phyloP scores from a whole-genome alignment of 2,797 vertebrate genomes.

The Lacerta bilineata region DNA sequence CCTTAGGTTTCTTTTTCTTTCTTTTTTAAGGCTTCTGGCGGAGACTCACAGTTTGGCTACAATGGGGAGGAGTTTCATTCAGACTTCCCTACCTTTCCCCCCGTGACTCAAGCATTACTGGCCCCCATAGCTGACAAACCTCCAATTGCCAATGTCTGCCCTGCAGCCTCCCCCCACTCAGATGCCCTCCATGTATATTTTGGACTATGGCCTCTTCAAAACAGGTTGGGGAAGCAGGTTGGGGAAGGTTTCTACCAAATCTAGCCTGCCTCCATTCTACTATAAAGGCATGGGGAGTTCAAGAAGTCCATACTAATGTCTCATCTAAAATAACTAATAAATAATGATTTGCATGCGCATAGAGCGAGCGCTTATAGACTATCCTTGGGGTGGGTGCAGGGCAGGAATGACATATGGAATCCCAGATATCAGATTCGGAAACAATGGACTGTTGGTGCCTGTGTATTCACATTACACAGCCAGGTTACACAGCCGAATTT shows the following conservation, averaged over 20 bases:
- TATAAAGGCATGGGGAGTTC: background rate
- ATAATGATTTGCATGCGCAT: background rate
- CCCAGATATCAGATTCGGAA: background rate
- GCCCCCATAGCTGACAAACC: background rate
- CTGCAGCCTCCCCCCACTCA: background rate
- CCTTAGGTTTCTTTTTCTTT: too few species aligned
- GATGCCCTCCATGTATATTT: too few species aligned
- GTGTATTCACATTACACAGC: background rate
- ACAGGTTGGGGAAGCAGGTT: too few species aligned
- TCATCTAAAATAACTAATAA: background rate
- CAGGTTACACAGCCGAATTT: background rate
- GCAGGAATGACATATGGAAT: background rate
- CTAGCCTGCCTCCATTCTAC: background rate
- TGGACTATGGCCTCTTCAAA: too few species aligned
- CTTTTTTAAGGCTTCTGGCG: background rate
- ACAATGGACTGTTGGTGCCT: too few species aligned
- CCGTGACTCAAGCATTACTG: background rate
- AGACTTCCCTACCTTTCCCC: too few species aligned
- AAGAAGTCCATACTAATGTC: too few species aligned
- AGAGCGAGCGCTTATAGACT: background rate
- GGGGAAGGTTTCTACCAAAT: background rate
- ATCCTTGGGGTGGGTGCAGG: background rate
- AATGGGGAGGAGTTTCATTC: background rate
- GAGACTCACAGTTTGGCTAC: background rate
- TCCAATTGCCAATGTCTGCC: background rate